A percentile compares a stretch with the other conserved stretches of the same genome.
Conservation (phyloP, 2,113 vertebrate genomes). For the Pao palembangensis region DNA sequence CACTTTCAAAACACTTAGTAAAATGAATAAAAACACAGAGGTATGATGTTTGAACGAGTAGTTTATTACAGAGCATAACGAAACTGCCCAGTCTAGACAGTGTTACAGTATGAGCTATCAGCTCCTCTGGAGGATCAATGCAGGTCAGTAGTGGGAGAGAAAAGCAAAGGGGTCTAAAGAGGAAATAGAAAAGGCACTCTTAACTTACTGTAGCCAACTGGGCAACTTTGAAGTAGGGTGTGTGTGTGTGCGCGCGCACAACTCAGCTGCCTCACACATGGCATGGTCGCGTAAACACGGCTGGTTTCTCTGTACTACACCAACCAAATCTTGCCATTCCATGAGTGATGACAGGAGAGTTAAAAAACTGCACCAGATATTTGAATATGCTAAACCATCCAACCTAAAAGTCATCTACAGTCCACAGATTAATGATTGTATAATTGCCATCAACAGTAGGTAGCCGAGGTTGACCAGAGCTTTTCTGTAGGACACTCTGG, state of each 20-base stretch:
- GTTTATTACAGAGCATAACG: conserved; percentile 70
- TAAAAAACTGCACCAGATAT: conserved; percentile 33
- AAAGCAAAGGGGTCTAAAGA: conserved; percentile 36
- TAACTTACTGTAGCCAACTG: conserved; percentile 74
- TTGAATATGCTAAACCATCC: conserved; percentile 56
- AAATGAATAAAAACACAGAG: background rate
- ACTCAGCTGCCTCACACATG: conserved; percentile 22
- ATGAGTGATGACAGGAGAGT: conserved; percentile 42
- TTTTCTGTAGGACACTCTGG: conserved; percentile 87
- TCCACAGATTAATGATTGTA: conserved; percentile 35
- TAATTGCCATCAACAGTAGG: conserved; percentile 64
- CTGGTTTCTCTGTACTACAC: conserved; percentile 98
- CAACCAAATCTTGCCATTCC: conserved; percentile 78
- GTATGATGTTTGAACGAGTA: conserved; percentile 30
- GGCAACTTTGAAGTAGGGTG: conserved; percentile 39
- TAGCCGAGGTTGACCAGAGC: conserved; percentile 78
- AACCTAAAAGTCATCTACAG: conserved; percentile 27
- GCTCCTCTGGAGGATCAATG: conserved; percentile 50
- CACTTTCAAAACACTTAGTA: too few relatives aligned
- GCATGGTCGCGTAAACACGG: conserved; percentile 84
- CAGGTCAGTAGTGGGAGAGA: conserved; percentile 24
- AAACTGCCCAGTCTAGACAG: conserved; percentile 53
- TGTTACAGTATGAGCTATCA: conserved; percentile 57
- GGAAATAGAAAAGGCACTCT: conserved; percentile 82
- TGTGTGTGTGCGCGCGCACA: conserved; percentile 11